phyloP scores from a whole-genome alignment of 2,888 invertebrate genomes.

The Trachelus stipa region DNA sequence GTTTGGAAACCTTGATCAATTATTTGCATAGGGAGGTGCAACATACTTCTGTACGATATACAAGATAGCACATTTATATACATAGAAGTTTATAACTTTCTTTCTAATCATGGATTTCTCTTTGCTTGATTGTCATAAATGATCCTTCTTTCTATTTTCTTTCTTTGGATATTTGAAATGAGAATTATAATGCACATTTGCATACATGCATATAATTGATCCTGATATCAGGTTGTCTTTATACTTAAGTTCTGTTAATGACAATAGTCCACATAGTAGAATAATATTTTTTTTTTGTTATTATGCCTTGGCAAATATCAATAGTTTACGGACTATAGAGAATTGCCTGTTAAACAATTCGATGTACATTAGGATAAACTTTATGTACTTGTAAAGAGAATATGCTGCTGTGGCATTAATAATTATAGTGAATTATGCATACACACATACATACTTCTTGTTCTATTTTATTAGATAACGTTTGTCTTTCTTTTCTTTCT shows the following conservation, averaged over 20 bases:
- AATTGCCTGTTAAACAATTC: neutral
- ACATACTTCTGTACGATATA: neutral
- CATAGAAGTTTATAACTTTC: neutral
- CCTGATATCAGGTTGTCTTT: neutral
- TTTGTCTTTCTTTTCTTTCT: slow-evolving; percentile 2
- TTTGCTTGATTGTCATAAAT: neutral
- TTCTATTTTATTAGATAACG: slow-evolving; percentile 1
- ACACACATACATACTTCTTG: neutral
- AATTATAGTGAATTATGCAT: neutral
- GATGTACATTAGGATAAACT: neutral
- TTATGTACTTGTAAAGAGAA: neutral
- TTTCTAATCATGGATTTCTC: neutral
- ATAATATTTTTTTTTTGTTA: neutral
- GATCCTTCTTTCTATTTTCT: neutral
- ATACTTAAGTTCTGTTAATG: neutral
- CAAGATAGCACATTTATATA: neutral
- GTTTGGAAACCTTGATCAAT: neutral
- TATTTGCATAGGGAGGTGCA: neutral
- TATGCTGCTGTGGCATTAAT: neutral
- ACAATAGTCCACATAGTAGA: neutral
- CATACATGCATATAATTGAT: neutral
- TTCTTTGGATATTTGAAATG: neutral
- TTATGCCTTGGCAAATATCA: neutral
- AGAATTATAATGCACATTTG: neutral
- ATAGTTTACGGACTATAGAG: neutral